These are phyloP conservation scores for Myodes glareolus DNA, from an alignment of 2,113 vertebrate species.

Conservation along the genomic window DNA sequence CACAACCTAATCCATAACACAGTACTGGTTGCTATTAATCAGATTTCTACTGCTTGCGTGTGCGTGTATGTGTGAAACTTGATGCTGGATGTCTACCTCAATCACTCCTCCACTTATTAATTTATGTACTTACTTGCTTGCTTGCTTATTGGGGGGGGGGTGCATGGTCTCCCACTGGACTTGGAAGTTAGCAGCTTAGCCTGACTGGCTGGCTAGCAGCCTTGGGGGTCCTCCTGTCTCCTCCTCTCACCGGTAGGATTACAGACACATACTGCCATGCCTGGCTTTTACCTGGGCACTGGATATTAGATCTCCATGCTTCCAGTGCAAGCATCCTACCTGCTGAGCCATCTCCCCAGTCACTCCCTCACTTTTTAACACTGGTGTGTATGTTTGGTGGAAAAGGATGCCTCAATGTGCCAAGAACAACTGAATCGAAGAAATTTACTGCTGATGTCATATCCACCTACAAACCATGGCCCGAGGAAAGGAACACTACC, in stretches of 20 bases:
- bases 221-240: neutral
- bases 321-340: too few species aligned
- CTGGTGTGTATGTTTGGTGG: neutral
- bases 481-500: neutral
- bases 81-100: neutral
- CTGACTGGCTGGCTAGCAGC: neutral
- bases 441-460: neutral
- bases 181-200: neutral
- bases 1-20: neutral
- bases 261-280: neutral
- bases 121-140: too few species aligned
- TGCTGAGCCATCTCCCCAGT: too few species aligned
- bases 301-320: neutral
- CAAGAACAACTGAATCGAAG: neutral
- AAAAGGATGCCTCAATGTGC: neutral
- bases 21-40: neutral
- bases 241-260: neutral
- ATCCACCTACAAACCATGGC: neutral
- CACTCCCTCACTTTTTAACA: neutral
- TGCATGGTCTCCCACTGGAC: neutral
- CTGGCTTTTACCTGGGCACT: neutral
- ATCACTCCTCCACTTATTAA: neutral
- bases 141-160: too few species aligned
- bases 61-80: neutral
- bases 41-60: neutral